Conservation (phyloP, 2,888 invertebrate species). For the Scaeva pyrastri region DNA sequence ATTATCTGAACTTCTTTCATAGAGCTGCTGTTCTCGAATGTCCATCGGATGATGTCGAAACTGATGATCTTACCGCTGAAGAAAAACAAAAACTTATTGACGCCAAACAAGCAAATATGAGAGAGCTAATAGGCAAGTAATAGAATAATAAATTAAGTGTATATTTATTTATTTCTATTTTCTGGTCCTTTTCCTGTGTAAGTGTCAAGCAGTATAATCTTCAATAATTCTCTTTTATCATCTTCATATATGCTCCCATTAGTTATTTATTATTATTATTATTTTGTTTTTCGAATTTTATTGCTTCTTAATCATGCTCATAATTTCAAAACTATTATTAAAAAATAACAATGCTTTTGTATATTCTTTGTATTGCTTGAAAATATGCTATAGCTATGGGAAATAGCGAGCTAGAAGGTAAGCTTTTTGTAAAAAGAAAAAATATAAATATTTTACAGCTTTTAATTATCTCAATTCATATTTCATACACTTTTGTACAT, state of each 20-base stretch:
- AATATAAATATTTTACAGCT: slow-evolving; percentile 12
- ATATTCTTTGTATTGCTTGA: slow-evolving; percentile 75
- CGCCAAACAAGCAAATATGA: slow-evolving; percentile 91
- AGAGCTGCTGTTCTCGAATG: slow-evolving; percentile 93
- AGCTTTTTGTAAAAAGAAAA: slow-evolving; percentile 66
- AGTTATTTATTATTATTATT: not conserved
- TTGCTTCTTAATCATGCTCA: slow-evolving; percentile 22
- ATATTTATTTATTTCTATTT: slow-evolving; percentile 24
- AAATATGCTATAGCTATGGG: slow-evolving; percentile 77
- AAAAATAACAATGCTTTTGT: slow-evolving; percentile 75
- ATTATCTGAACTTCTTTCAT: slow-evolving; percentile 46
- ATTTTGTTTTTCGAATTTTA: not conserved
- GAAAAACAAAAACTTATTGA: slow-evolving; percentile 91
- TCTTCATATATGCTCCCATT: slow-evolving; percentile 4
- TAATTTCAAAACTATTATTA: slow-evolving; percentile 35
- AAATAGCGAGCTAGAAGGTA: slow-evolving; percentile 80
- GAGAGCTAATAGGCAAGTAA: slow-evolving; percentile 90
- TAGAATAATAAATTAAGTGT: not conserved
- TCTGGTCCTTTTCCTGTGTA: slow-evolving; percentile 26
- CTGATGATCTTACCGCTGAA: slow-evolving; percentile 89
- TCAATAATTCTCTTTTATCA: not conserved
- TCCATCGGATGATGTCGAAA: slow-evolving; percentile 91
- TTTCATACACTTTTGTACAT: slow-evolving; percentile 36
- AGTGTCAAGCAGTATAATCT: slow-evolving; percentile 30
- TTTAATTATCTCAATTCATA: not conserved